These are phyloP conservation scores for Tricholaema leucomelas DNA, from an alignment of 2,113 vertebrate genomes.

Conservation along the genomic window DNA sequence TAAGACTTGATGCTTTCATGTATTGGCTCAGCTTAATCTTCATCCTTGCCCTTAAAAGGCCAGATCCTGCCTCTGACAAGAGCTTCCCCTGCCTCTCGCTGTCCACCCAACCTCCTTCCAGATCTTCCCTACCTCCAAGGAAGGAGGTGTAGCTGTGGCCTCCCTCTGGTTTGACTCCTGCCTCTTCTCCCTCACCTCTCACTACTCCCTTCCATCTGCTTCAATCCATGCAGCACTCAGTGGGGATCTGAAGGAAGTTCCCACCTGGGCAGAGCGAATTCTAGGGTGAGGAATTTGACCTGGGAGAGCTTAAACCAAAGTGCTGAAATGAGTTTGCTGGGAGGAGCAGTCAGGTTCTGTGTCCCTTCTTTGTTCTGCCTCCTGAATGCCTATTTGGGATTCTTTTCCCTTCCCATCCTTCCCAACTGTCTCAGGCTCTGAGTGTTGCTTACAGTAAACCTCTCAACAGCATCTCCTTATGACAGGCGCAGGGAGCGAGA, in stretches of 20 bases:
- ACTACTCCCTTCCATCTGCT: background rate
- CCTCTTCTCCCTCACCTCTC: background rate
- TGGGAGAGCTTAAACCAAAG: background rate
- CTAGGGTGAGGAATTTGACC: background rate
- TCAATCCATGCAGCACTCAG: background rate
- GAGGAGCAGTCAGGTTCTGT: background rate
- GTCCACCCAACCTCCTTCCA: background rate
- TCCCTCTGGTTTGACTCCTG: background rate
- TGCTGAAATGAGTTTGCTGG: background rate
- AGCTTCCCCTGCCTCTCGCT: background rate
- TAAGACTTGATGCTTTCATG: background rate
- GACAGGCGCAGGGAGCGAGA: background rate
- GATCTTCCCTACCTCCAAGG: background rate
- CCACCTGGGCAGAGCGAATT: background rate
- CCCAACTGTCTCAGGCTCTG: background rate
- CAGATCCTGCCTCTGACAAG: background rate
- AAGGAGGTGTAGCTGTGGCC: background rate
- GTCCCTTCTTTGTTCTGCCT: background rate
- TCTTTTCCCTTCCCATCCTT: background rate
- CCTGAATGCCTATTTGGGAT: background rate
- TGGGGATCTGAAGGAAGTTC: background rate
- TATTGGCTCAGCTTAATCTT: background rate
- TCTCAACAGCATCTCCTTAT: background rate
- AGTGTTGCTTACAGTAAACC: background rate
- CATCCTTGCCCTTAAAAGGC: constrained; percentile 33